Evolutionary conservation across 2,113 vertebrate genomes (phyloP), one percentile per base, ranked within the genome.

Genomic region (Galeopterus variegatus): DNA sequence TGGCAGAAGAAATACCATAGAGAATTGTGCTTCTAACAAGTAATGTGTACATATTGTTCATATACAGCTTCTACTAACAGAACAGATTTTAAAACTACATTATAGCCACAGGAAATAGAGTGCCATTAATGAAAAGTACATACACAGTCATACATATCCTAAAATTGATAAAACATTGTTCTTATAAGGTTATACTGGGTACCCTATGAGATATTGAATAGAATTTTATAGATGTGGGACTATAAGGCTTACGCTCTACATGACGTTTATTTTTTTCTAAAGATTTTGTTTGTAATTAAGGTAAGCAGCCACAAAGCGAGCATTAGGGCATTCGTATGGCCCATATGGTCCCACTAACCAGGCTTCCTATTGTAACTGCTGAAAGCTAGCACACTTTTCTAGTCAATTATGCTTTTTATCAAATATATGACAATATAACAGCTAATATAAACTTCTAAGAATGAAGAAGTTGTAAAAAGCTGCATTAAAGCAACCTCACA

Each of bases 11-110:
- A 97, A 97, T 56, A 65, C 23, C 64, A 89, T 2, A 54, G 79
- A 94, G 96, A 97, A 92, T 48, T 41, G 26, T 64, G 54, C 64
- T 93, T 72, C 89, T 64, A 98, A 90, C 64, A 96, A 95, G 85
- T 33, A 90, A 95, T 83, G 82, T 79, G 95, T 87, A 97, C 36
- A 96, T 36, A 93, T 56, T 96, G 88, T 80, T 97, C 89, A 94
- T 93, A 96, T 97, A 89, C 60, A 80, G 73, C 41, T 93, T 95
- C 92, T 85, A 87, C 62, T 83, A 82, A 90, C 9, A 95, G 50
- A 97, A 82, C 21, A 91, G 26, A 86, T 72, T 97, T 95, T 79
- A 92, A 95, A 94, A 86, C 21, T 36, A 87, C 72, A 95, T 94
- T 93, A 91, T n/a, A 92, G 77, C 50, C 77, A 89, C 7, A 58